Conservation (phyloP, 2,797 vertebrate genomes). For the Mus caroli region DNA sequence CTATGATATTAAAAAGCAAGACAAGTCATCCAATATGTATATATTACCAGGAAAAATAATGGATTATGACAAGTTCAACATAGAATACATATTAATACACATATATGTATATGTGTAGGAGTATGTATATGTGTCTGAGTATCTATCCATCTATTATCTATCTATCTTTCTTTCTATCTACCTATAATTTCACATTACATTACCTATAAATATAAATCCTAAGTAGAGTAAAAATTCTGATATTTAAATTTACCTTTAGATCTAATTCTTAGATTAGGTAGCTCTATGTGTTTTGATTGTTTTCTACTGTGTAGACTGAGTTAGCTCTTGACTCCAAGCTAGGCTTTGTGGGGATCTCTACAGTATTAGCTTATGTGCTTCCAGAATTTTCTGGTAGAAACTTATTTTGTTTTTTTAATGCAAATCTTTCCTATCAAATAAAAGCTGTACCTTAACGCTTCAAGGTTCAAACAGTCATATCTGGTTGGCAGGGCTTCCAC, state of each 20-base stretch:
- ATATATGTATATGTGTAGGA: too few relatives aligned
- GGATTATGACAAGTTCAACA: neutral
- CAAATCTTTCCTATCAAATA: neutral
- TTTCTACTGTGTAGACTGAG: neutral
- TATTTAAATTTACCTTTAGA: slow-evolving; percentile 31
- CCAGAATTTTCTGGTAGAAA: neutral
- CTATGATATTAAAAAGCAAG: neutral
- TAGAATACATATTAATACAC: too few relatives aligned
- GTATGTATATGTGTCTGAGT: too few relatives aligned
- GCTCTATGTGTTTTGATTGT: neutral
- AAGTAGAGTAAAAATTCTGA: neutral
- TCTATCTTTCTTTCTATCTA: too few relatives aligned
- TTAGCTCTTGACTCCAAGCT: neutral
- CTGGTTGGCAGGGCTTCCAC: neutral
- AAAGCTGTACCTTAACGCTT: neutral
- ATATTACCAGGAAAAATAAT: neutral
- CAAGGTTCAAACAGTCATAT: slow-evolving; percentile 11
- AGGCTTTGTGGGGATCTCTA: neutral
- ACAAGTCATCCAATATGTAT: neutral
- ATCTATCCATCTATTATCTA: too few relatives aligned
- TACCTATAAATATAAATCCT: neutral
- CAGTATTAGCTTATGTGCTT: neutral
- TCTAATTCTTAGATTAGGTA: neutral
- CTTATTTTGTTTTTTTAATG: neutral
- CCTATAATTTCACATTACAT: neutral